Base-by-base conservation (phyloP, 1,140 invertebrate genomes). In the Cardiocondyla obscurior region DNA sequence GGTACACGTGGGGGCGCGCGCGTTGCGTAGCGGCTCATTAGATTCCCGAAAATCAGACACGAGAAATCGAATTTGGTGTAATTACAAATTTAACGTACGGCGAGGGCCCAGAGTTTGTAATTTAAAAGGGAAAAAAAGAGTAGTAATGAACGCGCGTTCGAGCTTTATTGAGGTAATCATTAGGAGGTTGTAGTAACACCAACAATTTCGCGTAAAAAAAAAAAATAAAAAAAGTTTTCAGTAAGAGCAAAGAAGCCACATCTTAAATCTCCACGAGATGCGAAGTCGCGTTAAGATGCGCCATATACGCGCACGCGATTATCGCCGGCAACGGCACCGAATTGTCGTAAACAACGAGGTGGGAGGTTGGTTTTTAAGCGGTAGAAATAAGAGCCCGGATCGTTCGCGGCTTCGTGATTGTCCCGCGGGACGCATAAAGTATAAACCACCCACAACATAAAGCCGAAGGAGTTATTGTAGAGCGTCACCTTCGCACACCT, bases 391-490 rank as follows among this genome's bases (percentile, higher is more conserved):
- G 88, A 92, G 89, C 82, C 85, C 84, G 87, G 89, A 90, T 91
- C 87, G 90, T 89, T 82, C 84, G 84, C 57, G 85, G 82, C 86
- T 83, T 36, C 84, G 86, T 85, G 91, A 92, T 92, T 88, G 90
- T 92, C 88, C 88, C 86, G 81, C 88, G 89, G 88, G 86, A 89
- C 88, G 60, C 89, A 90, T 93, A 92, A 90, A 90, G 82, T 91
- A 89, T 90, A 91, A 92, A 90, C 92, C 92, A 92, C 92, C 92
- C 90, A 92, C 92, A 89, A 90, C 91, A 93, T 92, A 92, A 93
- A 92, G 88, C 91, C 84, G 85, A 86, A 89, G 89, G 91, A 93
- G 92, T 93, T 93, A 93, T 93, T 90, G 91, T 89, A 89, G 88
- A 89, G 88, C 89, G 89, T 92, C 91, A 90, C 90, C 88, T 90